These are phyloP conservation scores for Hirudo medicinalis DNA, from an alignment of 1,140 invertebrate genomes.

Conservation along the genomic window DNA sequence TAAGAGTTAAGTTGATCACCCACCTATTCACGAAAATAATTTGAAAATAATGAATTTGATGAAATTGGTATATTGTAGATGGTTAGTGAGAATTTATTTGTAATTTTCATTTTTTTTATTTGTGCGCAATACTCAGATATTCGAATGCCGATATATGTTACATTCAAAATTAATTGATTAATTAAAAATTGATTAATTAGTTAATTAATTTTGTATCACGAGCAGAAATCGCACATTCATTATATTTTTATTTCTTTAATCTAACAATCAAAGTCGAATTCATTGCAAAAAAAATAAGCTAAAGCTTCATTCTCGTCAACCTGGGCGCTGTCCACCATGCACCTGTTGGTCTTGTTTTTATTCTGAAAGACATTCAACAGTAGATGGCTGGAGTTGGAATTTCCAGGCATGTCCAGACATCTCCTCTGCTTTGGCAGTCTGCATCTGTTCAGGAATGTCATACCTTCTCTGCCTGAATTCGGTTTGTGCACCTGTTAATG, in stretches of 20 bases:
- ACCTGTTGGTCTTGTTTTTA: background rate
- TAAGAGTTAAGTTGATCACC: slow-evolving; percentile 45
- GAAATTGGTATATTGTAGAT: too few species aligned
- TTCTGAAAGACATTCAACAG: slow-evolving; percentile 5
- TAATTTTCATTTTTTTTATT: too few species aligned
- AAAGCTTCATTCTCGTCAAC: background rate
- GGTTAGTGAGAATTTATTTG: too few species aligned
- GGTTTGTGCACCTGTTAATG: background rate
- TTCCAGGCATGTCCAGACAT: background rate
- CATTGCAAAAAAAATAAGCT: background rate
- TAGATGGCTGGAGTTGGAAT: background rate
- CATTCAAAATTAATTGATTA: too few species aligned
- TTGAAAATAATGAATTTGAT: too few species aligned
- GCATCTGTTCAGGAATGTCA: slow-evolving; percentile 36
- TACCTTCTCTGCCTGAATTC: slow-evolving; percentile 27
- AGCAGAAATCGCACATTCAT: too few species aligned
- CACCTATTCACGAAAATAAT: too few species aligned
- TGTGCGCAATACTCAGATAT: too few species aligned
- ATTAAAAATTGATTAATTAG: too few species aligned
- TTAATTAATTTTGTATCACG: too few species aligned
- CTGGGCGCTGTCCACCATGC: slow-evolving; percentile 2
- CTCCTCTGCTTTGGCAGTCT: slow-evolving; percentile 29
- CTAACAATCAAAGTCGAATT: background rate
- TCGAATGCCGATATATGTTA: too few species aligned
- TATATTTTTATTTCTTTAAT: too few species aligned